Percentiles rank a stretch among this genome's conserved stretches.
Evolutionary conservation across 2,797 vertebrate species (phyloP).

Genomic region (Gymnodraco acuticeps): DNA sequence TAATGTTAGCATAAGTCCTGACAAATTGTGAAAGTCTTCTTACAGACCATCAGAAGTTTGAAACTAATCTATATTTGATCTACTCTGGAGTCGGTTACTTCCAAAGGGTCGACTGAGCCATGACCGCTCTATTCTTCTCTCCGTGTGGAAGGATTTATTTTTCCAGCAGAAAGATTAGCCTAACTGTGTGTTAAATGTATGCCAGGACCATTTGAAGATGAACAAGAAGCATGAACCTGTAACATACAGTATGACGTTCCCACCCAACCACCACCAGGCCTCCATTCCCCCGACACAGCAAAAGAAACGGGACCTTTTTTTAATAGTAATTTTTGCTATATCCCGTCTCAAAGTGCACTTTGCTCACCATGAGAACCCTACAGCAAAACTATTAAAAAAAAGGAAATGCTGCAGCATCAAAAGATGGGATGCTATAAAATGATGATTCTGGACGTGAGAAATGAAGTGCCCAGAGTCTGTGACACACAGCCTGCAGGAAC

Average conservation of each 20-base stretch:
- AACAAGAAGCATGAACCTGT: not conserved
- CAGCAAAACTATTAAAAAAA: not conserved
- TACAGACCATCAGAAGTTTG: not conserved
- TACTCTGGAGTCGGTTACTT: not conserved
- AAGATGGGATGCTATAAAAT: not conserved
- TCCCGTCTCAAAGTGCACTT: not conserved
- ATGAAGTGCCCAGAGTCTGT: not conserved
- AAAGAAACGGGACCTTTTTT: not conserved
- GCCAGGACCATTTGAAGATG: not conserved
- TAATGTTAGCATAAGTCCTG: not conserved
- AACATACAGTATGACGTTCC: not conserved
- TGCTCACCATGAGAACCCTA: not conserved
- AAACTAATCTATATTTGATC: not conserved
- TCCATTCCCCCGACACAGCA: not conserved
- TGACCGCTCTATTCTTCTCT: not conserved
- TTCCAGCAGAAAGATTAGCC: not conserved
- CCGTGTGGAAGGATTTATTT: not conserved
- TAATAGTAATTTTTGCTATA: not conserved
- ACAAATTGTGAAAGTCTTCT: not conserved
- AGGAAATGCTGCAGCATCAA: conserved; percentile 1
- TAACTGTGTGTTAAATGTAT: not conserved
- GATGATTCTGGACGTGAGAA: conserved; percentile 31
- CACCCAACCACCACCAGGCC: not conserved
- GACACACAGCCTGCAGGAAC: not conserved
- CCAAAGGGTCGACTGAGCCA: not conserved